Percentiles rank a stretch among this genome's conserved stretches.
phyloP scores from a whole-genome alignment of 64 coral and sea anemone genomes.

The Pocillopora verrucosa region DNA sequence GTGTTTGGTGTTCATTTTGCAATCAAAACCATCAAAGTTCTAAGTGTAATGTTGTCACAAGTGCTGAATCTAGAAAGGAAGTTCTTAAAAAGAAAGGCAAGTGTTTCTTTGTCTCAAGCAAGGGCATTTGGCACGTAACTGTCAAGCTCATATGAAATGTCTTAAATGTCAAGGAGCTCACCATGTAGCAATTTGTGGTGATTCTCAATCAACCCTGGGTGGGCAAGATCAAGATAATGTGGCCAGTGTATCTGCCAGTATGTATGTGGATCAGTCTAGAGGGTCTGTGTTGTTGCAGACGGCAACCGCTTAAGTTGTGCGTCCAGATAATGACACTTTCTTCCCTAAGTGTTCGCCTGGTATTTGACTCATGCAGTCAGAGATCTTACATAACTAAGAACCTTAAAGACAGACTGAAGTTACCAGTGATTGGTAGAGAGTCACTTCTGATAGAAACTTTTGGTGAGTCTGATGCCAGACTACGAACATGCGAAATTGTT shows the following conservation, averaged over 20 bases:
- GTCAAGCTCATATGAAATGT: conserved; percentile 11
- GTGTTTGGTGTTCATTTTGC: conserved; percentile 51
- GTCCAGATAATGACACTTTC: conserved; percentile 24
- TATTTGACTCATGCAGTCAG: conserved; percentile 52
- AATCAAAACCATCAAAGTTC: conserved; percentile 28
- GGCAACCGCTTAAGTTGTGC: not conserved
- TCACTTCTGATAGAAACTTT: conserved; percentile 21
- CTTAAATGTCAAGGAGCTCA: not conserved
- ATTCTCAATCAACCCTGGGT: too few relatives aligned
- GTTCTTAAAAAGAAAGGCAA: not conserved
- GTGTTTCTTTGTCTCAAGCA: conserved; percentile 59
- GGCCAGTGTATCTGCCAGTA: too few relatives aligned
- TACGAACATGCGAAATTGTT: conserved; percentile 51
- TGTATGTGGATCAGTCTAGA: too few relatives aligned
- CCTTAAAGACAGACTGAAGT: conserved; percentile 22
- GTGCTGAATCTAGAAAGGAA: conserved; percentile 25
- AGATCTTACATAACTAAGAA: conserved; percentile 39
- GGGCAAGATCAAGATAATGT: too few relatives aligned
- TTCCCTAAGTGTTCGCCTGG: conserved; percentile 25
- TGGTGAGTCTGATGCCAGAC: not conserved
- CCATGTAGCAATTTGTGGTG: conserved; percentile 11
- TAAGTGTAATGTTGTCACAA: conserved; percentile 48
- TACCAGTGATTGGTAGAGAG: conserved; percentile 44
- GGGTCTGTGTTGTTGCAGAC: too few relatives aligned
- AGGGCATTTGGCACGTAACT: conserved; percentile 22